A percentile compares a stretch with the other conserved stretches of the same genome.
Conservation (phyloP, 2,888 invertebrate genomes). For the Meganola albula region DNA sequence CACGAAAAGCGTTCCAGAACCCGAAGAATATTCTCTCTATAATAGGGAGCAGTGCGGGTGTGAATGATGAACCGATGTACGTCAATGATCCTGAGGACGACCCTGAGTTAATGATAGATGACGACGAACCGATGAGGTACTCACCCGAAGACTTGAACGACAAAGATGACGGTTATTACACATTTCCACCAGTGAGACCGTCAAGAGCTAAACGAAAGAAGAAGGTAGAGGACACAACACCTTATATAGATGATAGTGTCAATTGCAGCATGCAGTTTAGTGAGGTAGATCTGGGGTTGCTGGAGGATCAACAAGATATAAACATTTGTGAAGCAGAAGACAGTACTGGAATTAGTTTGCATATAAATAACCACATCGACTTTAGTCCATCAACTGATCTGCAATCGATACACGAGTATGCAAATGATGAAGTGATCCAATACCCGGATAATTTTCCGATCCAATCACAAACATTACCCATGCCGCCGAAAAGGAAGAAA, state of each 20-base stretch:
- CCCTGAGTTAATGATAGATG: slow-evolving; percentile 55
- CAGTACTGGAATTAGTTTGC: slow-evolving; percentile 29
- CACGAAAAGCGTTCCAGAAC: slow-evolving; percentile 85
- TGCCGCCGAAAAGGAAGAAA: slow-evolving; percentile 67
- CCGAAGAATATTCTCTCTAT: slow-evolving; percentile 82
- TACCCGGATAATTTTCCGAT: slow-evolving; percentile 71
- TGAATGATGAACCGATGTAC: slow-evolving; percentile 53
- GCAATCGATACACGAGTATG: slow-evolving; percentile 65
- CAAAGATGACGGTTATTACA: slow-evolving; percentile 72
- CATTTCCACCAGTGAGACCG: slow-evolving; percentile 76
- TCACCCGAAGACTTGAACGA: slow-evolving; percentile 67
- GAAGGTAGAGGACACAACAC: slow-evolving; percentile 50
- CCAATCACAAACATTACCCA: slow-evolving; percentile 64
- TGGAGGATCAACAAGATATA: slow-evolving; percentile 69
- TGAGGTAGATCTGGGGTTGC: slow-evolving; percentile 60
- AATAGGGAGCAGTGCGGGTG: slow-evolving; percentile 66
- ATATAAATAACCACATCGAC: slow-evolving; percentile 54
- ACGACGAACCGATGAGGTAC: slow-evolving; percentile 52
- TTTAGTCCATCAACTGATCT: slow-evolving; percentile 51
- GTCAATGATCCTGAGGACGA: slow-evolving; percentile 59
- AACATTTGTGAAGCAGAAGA: slow-evolving; percentile 35
- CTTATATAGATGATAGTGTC: slow-evolving; percentile 65
- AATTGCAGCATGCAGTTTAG: slow-evolving; percentile 64
- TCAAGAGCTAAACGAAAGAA: slow-evolving; percentile 76
- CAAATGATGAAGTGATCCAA: slow-evolving; percentile 72